Conservation (phyloP, 2,113 vertebrate genomes). For the Oryzias curvinotus region DNA sequence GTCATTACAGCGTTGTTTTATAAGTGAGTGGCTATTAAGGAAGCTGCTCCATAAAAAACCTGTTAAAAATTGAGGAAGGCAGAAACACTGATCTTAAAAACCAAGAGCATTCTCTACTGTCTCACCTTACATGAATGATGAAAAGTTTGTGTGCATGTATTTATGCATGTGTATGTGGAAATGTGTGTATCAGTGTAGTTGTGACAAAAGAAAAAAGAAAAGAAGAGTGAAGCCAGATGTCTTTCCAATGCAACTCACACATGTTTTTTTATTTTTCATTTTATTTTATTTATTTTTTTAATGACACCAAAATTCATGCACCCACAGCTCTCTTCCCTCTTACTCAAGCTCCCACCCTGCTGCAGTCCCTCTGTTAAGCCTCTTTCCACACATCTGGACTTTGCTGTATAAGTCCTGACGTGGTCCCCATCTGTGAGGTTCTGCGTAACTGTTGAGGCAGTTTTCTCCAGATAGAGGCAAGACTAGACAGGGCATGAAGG, state of each 20-base stretch:
- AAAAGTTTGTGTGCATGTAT: conserved; percentile 37
- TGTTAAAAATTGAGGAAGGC: conserved; percentile 79
- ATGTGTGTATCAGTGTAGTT: background rate
- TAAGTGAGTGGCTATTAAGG: conserved; percentile 82
- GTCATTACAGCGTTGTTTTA: conserved; percentile 82
- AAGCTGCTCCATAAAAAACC: conserved; percentile 80
- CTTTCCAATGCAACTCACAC: conserved; percentile 88
- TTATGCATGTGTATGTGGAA: background rate
- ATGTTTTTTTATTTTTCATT: too few species aligned
- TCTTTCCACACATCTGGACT: conserved; percentile 80
- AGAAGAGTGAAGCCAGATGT: conserved; percentile 79
- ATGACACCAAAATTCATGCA: conserved; percentile 85
- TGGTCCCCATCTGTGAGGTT: conserved; percentile 73
- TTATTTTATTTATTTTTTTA: conserved; percentile 84
- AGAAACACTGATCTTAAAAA: conserved; percentile 76
- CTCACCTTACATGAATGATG: conserved; percentile 61
- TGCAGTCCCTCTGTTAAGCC: conserved; percentile 62
- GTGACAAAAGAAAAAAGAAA: conserved; percentile 9
- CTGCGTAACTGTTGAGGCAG: conserved; percentile 44
- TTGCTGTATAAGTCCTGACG: conserved; percentile 65
- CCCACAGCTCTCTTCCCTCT: conserved; percentile 71
- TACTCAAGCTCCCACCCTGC: conserved; percentile 40
- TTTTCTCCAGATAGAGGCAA: conserved; percentile 18
- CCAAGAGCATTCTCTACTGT: conserved; percentile 70
- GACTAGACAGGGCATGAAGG: conserved; percentile 19